Percentiles rank a stretch among this genome's conserved stretches.
Evolutionary conservation across 2,797 vertebrate species (phyloP).

Genomic region (Staurois parvus): DNA sequence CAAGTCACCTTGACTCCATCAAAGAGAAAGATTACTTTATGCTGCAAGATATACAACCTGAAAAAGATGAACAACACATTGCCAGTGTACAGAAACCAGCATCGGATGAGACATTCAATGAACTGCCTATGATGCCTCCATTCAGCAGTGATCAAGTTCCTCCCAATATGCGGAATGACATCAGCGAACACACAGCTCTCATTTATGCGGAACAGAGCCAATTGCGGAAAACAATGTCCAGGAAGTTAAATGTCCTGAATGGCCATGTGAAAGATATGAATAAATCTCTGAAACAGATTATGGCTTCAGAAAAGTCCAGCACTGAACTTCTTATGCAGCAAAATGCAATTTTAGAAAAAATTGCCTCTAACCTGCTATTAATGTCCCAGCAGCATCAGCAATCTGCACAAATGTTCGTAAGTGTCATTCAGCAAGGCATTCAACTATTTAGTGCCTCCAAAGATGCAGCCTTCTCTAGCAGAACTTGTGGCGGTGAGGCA

Average conservation of each 20-base stretch:
- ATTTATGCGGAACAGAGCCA: constrained; percentile 52
- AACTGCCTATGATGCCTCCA: constrained; percentile 46
- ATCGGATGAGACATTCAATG: constrained; percentile 43
- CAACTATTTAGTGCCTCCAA: constrained; percentile 51
- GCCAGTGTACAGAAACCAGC: constrained; percentile 26
- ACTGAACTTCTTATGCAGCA: constrained; percentile 53
- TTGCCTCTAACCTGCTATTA: constrained; percentile 53
- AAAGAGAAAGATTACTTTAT: constrained; percentile 47
- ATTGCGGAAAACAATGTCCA: constrained; percentile 55
- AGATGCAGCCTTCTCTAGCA: constrained; percentile 29
- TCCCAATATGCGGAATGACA: constrained; percentile 28
- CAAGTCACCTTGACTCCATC: constrained; percentile 39
- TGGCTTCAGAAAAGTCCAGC: constrained; percentile 47
- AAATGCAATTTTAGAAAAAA: constrained; percentile 59
- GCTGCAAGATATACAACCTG: constrained; percentile 36
- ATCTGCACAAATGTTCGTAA: constrained; percentile 44
- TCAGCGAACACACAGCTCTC: constrained; percentile 43
- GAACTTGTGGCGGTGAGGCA: constrained; percentile 36
- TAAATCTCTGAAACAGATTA: constrained; percentile 56
- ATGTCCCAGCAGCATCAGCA: constrained; percentile 56
- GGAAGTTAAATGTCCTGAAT: constrained; percentile 57
- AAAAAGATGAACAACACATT: constrained; percentile 36
- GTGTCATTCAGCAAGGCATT: constrained; percentile 55
- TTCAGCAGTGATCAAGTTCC: constrained; percentile 49
- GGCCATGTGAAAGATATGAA: constrained; percentile 57